A percentile compares a stretch with the other conserved stretches of the same genome.
These are phyloP conservation scores for Manis pentadactyla DNA, from an alignment of 2,797 vertebrate species.

Conservation along the genomic window DNA sequence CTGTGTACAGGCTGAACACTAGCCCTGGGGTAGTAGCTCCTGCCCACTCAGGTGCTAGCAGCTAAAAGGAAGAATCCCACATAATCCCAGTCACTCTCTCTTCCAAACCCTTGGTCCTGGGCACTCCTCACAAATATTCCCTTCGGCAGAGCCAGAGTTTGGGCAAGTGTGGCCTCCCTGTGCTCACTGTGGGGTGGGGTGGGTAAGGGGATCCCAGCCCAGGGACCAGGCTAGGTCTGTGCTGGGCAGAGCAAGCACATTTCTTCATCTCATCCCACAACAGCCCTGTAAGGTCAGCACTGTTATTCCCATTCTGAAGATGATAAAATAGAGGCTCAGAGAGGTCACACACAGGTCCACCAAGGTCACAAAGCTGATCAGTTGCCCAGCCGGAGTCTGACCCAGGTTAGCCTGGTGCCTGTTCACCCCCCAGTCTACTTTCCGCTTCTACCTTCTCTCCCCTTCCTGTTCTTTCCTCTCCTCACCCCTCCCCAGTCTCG, in stretches of 20 bases:
- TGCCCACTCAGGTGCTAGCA: not conserved
- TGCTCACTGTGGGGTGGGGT: rapidly evolving
- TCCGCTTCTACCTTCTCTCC: not conserved
- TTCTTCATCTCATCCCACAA: not conserved
- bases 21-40: not conserved
- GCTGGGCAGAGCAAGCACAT: not conserved
- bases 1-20: not conserved
- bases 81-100: not conserved
- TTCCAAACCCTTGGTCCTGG: not conserved
- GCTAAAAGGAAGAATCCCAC: not conserved
- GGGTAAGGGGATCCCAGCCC: not conserved
- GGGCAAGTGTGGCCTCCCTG: not conserved
- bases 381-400: not conserved
- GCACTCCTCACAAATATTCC: not conserved
- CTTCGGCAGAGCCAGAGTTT: not conserved
- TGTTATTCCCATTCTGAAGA: not conserved
- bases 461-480: not conserved
- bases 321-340: not conserved
- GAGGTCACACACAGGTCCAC: not conserved
- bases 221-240: not conserved
- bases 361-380: not conserved
- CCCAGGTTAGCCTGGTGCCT: not conserved
- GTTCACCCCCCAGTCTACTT: no score
- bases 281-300: no score
- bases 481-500: not conserved